Evolutionary conservation across 2,113 vertebrate genomes (phyloP).

Genomic region (Hystrix brachyura): DNA sequence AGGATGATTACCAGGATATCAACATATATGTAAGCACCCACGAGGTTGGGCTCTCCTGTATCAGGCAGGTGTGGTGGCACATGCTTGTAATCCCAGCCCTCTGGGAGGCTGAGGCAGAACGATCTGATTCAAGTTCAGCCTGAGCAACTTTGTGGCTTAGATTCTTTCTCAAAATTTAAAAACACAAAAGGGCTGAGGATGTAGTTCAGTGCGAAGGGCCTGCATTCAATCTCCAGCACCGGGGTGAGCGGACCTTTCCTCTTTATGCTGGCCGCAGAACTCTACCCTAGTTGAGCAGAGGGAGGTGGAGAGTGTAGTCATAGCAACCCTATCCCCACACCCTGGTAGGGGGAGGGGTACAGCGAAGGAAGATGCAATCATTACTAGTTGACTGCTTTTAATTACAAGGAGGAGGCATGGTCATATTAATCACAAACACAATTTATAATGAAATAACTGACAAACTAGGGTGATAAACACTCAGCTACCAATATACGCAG

Average conservation of each 20-base stretch:
- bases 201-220: background rate
- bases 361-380: rapidly evolving
- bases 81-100: background rate
- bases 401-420: background rate
- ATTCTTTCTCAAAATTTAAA: background rate
- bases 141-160: background rate
- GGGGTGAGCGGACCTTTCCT: background rate
- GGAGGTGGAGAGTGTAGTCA: background rate
- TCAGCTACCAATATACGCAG: background rate
- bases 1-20: background rate
- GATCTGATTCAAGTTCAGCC: background rate
- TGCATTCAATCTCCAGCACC: background rate
- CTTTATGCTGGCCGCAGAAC: background rate
- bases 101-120: background rate
- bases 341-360: too few relatives aligned
- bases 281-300: background rate
- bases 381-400: background rate
- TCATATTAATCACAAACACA: too few relatives aligned
- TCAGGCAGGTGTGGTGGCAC: background rate
- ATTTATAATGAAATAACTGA: background rate
- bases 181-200: background rate
- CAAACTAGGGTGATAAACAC: background rate
- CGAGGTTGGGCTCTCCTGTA: background rate
- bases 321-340: rapidly evolving
- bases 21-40: rapidly evolving